phyloP scores from a whole-genome alignment of 2,888 invertebrate genomes.

The Ganaspis brasiliensis region DNA sequence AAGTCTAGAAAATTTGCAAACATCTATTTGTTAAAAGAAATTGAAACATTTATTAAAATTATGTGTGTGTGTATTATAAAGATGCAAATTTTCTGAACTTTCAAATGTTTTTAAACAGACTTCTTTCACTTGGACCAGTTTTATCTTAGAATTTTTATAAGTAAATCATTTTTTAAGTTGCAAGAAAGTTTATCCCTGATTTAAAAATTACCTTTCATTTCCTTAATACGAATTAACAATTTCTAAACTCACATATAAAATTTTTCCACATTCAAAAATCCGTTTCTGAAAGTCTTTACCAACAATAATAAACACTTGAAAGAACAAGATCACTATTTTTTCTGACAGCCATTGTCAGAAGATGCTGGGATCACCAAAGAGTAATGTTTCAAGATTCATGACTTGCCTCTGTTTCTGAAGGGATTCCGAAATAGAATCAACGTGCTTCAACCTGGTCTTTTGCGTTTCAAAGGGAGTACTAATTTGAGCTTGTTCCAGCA shows the following conservation, averaged over 20 bases:
- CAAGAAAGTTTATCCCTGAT: not conserved
- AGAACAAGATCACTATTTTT: slow-evolving; percentile 7
- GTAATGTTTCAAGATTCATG: slow-evolving; percentile 74
- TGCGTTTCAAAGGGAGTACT: slow-evolving; percentile 68
- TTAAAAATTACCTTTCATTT: not conserved
- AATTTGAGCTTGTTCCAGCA: slow-evolving; percentile 77
- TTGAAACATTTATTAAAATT: not conserved
- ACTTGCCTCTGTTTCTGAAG: slow-evolving; percentile 75
- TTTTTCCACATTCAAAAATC: not conserved
- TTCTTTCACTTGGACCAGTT: not conserved
- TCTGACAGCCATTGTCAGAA: slow-evolving; percentile 66
- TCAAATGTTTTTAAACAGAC: no score
- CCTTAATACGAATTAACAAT: slow-evolving; percentile 20
- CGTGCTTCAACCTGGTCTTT: slow-evolving; percentile 62
- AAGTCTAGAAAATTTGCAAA: not conserved
- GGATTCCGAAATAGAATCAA: slow-evolving; percentile 59
- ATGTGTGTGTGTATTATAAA: not conserved
- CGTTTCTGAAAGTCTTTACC: not conserved
- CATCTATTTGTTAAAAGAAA: not conserved
- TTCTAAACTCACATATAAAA: not conserved
- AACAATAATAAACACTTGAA: slow-evolving; percentile 31
- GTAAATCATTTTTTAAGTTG: not conserved
- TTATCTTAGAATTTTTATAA: not conserved
- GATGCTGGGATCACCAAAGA: slow-evolving; percentile 74
- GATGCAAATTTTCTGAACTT: not conserved